Evolutionary conservation across 2,113 vertebrate species (phyloP).

Genomic region (Amblyornis subalaris): DNA sequence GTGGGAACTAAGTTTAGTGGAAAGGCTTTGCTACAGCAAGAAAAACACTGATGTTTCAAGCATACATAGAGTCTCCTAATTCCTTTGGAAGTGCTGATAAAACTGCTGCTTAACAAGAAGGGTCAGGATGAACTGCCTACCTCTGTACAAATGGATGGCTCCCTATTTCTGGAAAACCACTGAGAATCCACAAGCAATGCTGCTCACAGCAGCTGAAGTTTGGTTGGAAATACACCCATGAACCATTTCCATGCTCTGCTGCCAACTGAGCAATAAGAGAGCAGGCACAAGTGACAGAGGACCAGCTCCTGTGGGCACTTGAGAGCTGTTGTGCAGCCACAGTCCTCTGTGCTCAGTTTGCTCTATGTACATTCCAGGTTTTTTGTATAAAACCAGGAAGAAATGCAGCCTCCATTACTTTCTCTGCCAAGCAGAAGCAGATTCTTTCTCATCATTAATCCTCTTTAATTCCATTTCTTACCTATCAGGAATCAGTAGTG

Average conservation of each 20-base stretch:
- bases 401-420: not conserved
- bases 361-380: accelerated
- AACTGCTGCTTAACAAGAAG: not conserved
- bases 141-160: not conserved
- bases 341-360: not conserved
- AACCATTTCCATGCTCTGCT: not conserved
- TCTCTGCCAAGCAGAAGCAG: not conserved
- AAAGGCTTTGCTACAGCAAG: not conserved
- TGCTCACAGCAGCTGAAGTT: not conserved
- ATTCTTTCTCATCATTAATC: not conserved
- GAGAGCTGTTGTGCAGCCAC: not conserved
- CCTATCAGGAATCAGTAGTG: not conserved
- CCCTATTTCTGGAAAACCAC: not conserved
- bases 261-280: not conserved
- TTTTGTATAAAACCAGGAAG: not conserved
- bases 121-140: not conserved
- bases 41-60: not conserved
- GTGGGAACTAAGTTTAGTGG: slow-evolving; percentile 54
- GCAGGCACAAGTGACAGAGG: not conserved
- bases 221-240: not conserved
- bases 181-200: not conserved
- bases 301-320: not conserved
- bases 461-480: not conserved
- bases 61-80: not conserved
- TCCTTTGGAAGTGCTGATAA: not conserved